Base-by-base conservation (phyloP, 2,888 invertebrate genomes). In the Leptinotarsa juncta region DNA sequence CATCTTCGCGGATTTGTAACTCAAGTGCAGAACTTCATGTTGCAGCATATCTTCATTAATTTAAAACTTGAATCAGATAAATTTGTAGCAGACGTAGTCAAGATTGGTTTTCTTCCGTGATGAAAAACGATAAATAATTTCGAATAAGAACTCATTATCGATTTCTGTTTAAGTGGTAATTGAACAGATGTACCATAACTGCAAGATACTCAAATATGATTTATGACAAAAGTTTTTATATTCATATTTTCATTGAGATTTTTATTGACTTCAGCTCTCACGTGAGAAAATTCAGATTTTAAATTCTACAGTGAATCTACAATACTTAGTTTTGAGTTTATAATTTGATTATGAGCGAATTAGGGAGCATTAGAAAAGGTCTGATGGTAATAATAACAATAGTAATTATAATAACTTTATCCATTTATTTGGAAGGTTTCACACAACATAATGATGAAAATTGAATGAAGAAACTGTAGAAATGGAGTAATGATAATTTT, bases 21-120 rank as follows among this genome's bases (percentile, higher is more conserved):
- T 78, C 74, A 67, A 74, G 76, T 76, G 69, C 72, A 74, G 71
- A 76, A 73, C 71, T 74, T 65, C 73, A 76, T 78, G 78, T 74
- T 71, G 72, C 76, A 74, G 74, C 77, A 75, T 76, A 77, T 78
- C 77, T 77, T 75, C 74, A 75, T 67, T 78, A 73, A 77, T 78
- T 77, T 71, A 67, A 72, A 76, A 77, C 72, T 75, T 71, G 70
- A 72, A 78, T 77, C 75, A 74, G 75, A 78, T 76, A 75, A 76
- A 76, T 73, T 75, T 72, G 66, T 71, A 72, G 75, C 71, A 65
- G 76, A 74, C 78, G 72, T 66, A 66, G 71, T 60, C 53, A 18
- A 76, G 71, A 72, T 71, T 73, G 68, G 76, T 71, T 73, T 68
- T 71, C 62, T 26, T 26, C 16, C 32, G 62, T 55, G 15, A 67